A percentile compares a stretch with the other conserved stretches of the same genome.
Evolutionary conservation across 2,797 vertebrate genomes (phyloP).

Genomic region (Tolypeutes matacus): DNA sequence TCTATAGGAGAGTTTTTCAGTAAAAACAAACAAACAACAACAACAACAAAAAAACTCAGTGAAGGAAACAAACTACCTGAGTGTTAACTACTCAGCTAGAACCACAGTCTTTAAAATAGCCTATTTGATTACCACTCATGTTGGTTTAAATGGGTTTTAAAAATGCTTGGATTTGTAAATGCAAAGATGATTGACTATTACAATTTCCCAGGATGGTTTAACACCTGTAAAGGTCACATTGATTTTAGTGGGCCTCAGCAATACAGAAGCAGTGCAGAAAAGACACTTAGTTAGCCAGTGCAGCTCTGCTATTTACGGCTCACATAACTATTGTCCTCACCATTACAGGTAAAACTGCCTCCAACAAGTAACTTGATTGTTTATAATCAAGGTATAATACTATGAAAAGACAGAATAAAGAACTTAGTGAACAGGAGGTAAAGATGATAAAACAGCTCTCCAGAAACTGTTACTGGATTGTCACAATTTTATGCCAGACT

Average conservation of each 20-base stretch:
- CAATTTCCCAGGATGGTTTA: slow-evolving; percentile 1
- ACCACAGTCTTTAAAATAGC: not conserved
- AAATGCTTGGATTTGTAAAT: not conserved
- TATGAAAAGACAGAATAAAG: not conserved
- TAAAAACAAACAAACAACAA: slow-evolving; percentile 27
- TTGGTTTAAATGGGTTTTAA: not conserved
- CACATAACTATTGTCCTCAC: slow-evolving; percentile 26
- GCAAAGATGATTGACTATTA: not conserved
- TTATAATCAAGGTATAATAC: not conserved
- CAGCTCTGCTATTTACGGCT: not conserved
- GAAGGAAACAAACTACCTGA: not conserved
- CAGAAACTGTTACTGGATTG: slow-evolving; percentile 9
- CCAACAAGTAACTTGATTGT: slow-evolving; percentile 23
- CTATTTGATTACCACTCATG: not conserved
- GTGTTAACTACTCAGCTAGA: not conserved
- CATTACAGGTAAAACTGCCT: not conserved
- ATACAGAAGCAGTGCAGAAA: not conserved
- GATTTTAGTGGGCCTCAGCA: slow-evolving; percentile 13
- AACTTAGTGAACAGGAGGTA: not conserved
- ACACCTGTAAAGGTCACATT: not conserved
- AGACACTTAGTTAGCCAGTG: not conserved
- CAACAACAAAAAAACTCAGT: not conserved
- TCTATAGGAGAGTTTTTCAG: not conserved
- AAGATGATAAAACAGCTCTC: not conserved
- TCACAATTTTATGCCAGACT: not conserved